Percentiles rank a stretch among this genome's conserved stretches.
These are phyloP conservation scores for Cavia aperea DNA, from an alignment of 2,113 vertebrate species.

Conservation along the genomic window DNA sequence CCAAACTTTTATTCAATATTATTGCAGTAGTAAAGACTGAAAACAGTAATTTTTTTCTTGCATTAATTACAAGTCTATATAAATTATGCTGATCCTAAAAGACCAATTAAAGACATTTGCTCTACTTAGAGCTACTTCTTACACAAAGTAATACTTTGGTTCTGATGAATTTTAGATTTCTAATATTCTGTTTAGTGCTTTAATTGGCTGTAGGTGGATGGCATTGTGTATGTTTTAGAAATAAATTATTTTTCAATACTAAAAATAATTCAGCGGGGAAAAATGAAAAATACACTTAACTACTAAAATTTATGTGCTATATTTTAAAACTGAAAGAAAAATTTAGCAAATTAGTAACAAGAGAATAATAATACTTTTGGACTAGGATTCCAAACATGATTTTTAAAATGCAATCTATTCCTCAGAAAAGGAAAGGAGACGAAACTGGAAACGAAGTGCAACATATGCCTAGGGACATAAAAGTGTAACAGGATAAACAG, in stretches of 20 bases:
- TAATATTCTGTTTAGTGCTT: background rate
- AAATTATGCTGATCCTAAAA: background rate
- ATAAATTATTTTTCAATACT: background rate
- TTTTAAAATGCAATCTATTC: background rate
- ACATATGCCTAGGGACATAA: background rate
- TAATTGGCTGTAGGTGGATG: background rate
- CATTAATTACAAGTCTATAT: background rate
- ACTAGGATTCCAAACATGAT: background rate
- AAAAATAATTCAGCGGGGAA: background rate
- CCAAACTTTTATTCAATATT: background rate
- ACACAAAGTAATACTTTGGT: background rate
- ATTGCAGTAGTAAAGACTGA: background rate
- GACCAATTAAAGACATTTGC: background rate
- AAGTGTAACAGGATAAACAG: background rate
- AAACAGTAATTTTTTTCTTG: background rate
- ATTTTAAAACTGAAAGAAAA: background rate
- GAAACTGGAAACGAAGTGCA: background rate
- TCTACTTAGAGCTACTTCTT: background rate
- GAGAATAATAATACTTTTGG: background rate
- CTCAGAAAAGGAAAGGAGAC: background rate
- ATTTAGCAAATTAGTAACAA: conserved; percentile 14
- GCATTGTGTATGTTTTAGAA: background rate
- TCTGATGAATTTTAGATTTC: conserved; percentile 11
- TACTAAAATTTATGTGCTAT: background rate
- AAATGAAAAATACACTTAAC: background rate